These are phyloP conservation scores for Epinotia ramella DNA, from an alignment of 2,888 invertebrate genomes.

Conservation along the genomic window DNA sequence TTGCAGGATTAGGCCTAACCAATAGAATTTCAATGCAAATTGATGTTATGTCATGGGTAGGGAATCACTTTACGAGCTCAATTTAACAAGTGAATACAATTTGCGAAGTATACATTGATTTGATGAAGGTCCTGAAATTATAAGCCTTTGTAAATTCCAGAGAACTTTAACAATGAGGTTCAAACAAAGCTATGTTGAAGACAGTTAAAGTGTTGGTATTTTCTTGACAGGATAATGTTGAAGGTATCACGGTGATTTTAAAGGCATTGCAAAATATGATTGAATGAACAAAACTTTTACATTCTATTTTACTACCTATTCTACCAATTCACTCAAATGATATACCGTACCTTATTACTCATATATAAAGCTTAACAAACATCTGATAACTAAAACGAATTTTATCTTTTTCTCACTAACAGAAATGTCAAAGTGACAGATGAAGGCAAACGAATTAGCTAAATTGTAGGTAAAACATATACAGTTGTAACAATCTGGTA, in stretches of 20 bases:
- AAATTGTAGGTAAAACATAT: too few species aligned
- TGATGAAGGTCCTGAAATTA: slow-evolving; percentile 36
- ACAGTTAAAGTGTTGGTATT: not conserved
- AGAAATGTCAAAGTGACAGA: too few species aligned
- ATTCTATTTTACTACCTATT: too few species aligned
- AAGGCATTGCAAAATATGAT: not conserved
- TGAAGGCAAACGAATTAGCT: too few species aligned
- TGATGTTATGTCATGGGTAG: slow-evolving; percentile 44
- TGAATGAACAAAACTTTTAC: not conserved
- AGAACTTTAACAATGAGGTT: slow-evolving; percentile 8
- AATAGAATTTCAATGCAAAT: slow-evolving; percentile 46
- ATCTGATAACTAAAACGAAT: too few species aligned
- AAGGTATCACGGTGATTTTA: not conserved
- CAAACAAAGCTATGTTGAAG: not conserved
- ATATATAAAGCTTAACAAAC: too few species aligned
- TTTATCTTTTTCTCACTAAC: too few species aligned
- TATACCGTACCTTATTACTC: too few species aligned
- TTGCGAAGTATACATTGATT: slow-evolving; percentile 36
- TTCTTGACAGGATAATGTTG: not conserved
- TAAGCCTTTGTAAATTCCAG: slow-evolving; percentile 30
- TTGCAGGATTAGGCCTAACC: slow-evolving; percentile 42
- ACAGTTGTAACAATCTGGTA: too few species aligned
- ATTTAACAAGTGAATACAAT: slow-evolving; percentile 43
- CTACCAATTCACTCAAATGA: too few species aligned
- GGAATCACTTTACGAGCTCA: slow-evolving; percentile 43